These are phyloP conservation scores for Dynastes grantii DNA, from an alignment of 2,888 invertebrate species.

Conservation along the genomic window DNA sequence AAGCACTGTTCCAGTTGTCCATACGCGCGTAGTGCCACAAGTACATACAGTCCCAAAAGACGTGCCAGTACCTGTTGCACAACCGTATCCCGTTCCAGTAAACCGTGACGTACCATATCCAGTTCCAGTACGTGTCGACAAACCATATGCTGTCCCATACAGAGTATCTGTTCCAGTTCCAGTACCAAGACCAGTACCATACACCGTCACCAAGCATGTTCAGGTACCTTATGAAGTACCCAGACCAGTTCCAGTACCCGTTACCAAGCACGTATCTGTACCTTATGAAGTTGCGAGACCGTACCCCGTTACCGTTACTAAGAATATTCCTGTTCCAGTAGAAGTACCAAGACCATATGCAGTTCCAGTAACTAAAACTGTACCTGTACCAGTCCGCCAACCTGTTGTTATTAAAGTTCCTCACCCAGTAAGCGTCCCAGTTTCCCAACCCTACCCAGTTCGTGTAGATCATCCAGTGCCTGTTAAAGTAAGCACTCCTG, in stretches of 20 bases:
- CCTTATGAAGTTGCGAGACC: slow-evolving; percentile 62
- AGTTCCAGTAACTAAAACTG: slow-evolving; percentile 56
- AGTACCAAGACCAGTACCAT: slow-evolving; percentile 54
- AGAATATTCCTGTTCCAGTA: slow-evolving; percentile 54
- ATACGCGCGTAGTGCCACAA: slow-evolving; percentile 50
- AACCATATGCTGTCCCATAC: slow-evolving; percentile 55
- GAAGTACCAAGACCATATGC: slow-evolving; percentile 62
- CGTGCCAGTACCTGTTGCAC: slow-evolving; percentile 62
- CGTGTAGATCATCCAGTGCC: slow-evolving; percentile 62
- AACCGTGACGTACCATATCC: slow-evolving; percentile 51
- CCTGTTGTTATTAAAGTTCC: slow-evolving; percentile 55
- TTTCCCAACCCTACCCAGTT: slow-evolving; percentile 64
- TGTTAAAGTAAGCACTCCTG: slow-evolving; percentile 57
- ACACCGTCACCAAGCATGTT: slow-evolving; percentile 52
- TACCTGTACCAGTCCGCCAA: slow-evolving; percentile 54
- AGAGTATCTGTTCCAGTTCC: slow-evolving; percentile 55
- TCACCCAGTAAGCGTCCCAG: slow-evolving; percentile 54
- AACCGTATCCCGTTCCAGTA: slow-evolving; percentile 63
- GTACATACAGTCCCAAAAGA: slow-evolving; percentile 58
- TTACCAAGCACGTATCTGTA: slow-evolving; percentile 60
- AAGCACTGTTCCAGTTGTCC: slow-evolving; percentile 58
- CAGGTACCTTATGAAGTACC: slow-evolving; percentile 53
- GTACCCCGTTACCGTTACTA: slow-evolving; percentile 57
- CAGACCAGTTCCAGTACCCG: slow-evolving; percentile 50
- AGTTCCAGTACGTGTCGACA: slow-evolving; percentile 54